Evolutionary conservation across 2,113 vertebrate species (phyloP), one percentile per base, ranked within the genome.

Genomic region (Muscicapa adusta): DNA sequence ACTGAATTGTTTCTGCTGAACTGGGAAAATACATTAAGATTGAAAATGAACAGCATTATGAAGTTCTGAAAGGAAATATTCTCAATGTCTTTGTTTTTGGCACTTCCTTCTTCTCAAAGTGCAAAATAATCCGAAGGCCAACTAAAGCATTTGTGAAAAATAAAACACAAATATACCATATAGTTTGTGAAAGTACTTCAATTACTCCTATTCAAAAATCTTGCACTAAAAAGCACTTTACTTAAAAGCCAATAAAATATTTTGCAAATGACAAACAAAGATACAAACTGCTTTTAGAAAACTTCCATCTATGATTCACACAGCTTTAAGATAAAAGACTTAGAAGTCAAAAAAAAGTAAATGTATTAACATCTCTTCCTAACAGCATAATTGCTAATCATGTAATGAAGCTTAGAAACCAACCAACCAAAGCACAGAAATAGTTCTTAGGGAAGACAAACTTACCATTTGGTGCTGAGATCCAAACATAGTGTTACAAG

Each of bases 401-500:
- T 53, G 73, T 70, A 61, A 73, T 22, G 14, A 81, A 3, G 16
- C 5, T 62, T 88, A 54, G 54, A 67, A 31, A 13, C 29, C 23
- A 66, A 43, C 5, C 18, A 72, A 56, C 4, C 3, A 36, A 51
- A 53, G 14, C 20, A 29, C 9, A 33, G 68, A 26, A 60, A 50
- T 5, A 80, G 20, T 15, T 89, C 48, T 79, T 47, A 45, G 36
- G 29, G 40, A 72, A 57, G n/a, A 29, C n/a, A 78, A 91, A 96
- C 98, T 97, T 96, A 99, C 99, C 99, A 99, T 99, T 96, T 99
- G 99, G 97, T 99, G 99, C 48, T 99, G 99, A 78, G 99, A 99
- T 96, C 99, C 99, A 97, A 99, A 99, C 98, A 99, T 97, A 29
- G 99, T 99, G 97, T 99, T 99, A 96, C 99, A 99, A 53, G 99